Evolutionary conservation across 2,888 invertebrate genomes (phyloP).

Genomic region (Lapara coniferarum): DNA sequence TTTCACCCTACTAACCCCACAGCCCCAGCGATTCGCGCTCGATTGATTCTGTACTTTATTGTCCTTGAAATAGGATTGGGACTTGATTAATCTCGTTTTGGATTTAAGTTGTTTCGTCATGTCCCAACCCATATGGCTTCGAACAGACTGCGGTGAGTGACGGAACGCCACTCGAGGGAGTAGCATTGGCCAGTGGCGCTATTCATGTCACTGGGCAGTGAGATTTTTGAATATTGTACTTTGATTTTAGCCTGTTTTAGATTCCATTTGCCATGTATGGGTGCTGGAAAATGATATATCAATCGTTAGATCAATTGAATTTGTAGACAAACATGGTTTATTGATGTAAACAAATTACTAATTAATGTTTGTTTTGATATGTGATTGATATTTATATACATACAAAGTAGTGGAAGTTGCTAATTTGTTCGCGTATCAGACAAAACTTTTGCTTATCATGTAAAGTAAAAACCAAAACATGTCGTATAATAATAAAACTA

Average conservation of each 20-base stretch:
- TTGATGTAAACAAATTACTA: neutral
- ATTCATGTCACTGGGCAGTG: conserved; percentile 61
- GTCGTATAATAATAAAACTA: no score
- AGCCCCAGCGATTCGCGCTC: conserved; percentile 52
- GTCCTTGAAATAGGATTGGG: conserved; percentile 50
- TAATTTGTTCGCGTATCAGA: no score
- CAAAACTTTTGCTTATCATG: no score
- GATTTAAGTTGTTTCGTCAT: conserved; percentile 57
- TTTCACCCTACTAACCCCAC: conserved; percentile 70
- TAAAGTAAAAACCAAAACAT: no score
- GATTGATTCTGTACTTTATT: conserved; percentile 59
- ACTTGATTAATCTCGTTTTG: conserved; percentile 45
- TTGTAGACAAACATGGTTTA: neutral
- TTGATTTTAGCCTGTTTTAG: neutral
- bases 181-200: conserved; percentile 73
- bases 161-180: conserved; percentile 78
- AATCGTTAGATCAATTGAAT: neutral
- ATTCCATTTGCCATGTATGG: neutral
- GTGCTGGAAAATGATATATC: conserved; percentile 34
- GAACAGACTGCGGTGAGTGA: conserved; percentile 79
- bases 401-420: no score
- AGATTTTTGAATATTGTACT: conserved; percentile 57
- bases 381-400: no score
- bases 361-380: neutral
- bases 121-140: conserved; percentile 77